Base-by-base conservation (phyloP, 1,140 invertebrate genomes). In the Brachionus rubens region DNA sequence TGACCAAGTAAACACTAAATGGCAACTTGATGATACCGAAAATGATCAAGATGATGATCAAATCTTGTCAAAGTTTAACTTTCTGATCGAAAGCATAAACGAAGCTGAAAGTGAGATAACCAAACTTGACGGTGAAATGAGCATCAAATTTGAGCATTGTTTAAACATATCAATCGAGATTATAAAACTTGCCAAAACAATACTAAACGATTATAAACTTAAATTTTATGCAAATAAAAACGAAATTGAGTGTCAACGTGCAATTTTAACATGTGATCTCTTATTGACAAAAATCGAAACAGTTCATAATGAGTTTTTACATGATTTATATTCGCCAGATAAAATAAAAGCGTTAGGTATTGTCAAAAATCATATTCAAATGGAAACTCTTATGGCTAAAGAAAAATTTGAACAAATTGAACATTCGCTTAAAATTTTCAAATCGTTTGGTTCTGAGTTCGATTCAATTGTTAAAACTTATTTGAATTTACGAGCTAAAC, bases 331-430 rank as follows among this genome's bases (percentile, higher is more conserved):
- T n/a, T n/a, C 19, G 21, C 19, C 36, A 14, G 59, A 65, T 14
- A 65, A 65, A 26, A 16, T 65, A 10, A 65, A 65, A 43, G 33
- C 36, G 2, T 26, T 65, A 26, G 33, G 36, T 1, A 43, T 65
- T 12, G 30, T 65, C 24, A 65, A 65, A 65, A 65, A 65, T 65
- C 59, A 65, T 36, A 65, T 65, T 65, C 33, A 65, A 43, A 43
- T 65, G 33, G 59, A 65, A 43, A 65, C 40, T 9, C 12, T 26
- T 7, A 16, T 43, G 24, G 36, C 59, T 36, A 65, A 65, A 24
- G 40, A 43, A 16, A 65, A 65, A 16, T 21, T 65, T 21, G 41
- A 43, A 2, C 33, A 65, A 43, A 65, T 28, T n/a, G 21, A 65
- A 65, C 21, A 26, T 65, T 30, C 59, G 7, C 24, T 65, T 0